phyloP scores from a whole-genome alignment of 2,113 vertebrate genomes.

The Sturnira hondurensis region DNA sequence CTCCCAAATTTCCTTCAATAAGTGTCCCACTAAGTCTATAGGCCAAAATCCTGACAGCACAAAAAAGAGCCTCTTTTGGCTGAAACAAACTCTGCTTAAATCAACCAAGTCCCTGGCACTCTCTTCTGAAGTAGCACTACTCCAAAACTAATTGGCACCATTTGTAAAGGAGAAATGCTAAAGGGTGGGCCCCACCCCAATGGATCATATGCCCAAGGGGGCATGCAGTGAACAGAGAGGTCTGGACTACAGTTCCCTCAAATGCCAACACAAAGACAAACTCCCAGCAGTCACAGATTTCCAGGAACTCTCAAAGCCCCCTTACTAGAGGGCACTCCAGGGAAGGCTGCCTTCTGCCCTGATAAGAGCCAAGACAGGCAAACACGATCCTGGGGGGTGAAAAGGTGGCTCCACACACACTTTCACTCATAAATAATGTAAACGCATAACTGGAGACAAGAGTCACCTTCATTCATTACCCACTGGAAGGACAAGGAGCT shows the following conservation, averaged over 20 bases:
- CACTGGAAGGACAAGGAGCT: background rate
- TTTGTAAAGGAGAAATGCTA: conserved; percentile 19
- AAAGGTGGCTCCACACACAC: background rate
- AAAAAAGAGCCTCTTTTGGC: background rate
- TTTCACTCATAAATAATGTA: conserved; percentile 6
- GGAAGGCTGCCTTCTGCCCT: background rate
- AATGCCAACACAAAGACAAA: conserved; percentile 2
- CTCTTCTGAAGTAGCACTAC: background rate
- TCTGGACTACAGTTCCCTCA: conserved; percentile 19
- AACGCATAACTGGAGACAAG: background rate
- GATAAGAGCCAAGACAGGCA: background rate
- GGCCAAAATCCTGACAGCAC: background rate
- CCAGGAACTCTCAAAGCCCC: background rate
- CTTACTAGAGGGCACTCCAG: background rate
- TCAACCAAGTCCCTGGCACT: background rate
- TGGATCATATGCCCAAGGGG: background rate
- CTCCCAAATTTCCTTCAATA: background rate
- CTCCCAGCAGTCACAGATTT: background rate
- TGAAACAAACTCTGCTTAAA: background rate
- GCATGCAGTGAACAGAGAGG: background rate
- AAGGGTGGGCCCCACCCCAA: background rate
- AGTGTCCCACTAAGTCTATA: background rate
- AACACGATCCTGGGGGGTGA: background rate
- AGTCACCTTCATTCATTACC: conserved; percentile 52
- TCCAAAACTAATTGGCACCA: conserved; percentile 28